A percentile compares a stretch with the other conserved stretches of the same genome.
These are phyloP conservation scores for Sitobion miscanthi DNA, from an alignment of 1,140 invertebrate genomes.

Conservation along the genomic window DNA sequence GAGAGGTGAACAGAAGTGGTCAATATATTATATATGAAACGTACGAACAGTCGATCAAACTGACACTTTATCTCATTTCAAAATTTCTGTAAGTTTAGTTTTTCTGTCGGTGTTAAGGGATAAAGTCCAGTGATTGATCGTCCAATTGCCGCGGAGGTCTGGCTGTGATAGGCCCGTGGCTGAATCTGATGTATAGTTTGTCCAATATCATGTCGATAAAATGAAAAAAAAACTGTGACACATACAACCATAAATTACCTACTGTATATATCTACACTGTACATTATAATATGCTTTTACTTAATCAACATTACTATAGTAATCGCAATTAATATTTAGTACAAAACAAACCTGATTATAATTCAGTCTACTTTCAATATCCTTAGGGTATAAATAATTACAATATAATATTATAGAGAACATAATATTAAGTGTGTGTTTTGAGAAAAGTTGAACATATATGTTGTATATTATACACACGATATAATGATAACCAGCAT, in stretches of 20 bases:
- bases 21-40: neutral
- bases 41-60: neutral
- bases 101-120: neutral
- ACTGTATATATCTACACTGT: neutral
- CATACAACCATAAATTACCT: neutral
- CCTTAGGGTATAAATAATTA: neutral
- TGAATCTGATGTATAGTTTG: slow-evolving; percentile 1
- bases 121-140: slow-evolving; percentile 37
- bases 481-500: neutral
- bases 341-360: neutral
- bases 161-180: neutral
- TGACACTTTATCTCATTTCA: slow-evolving; percentile 20
- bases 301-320: neutral
- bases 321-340: neutral
- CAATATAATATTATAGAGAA: neutral
- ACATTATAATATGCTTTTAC: neutral
- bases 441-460: neutral
- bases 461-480: neutral
- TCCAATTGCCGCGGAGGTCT: neutral
- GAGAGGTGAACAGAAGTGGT: neutral
- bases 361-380: neutral
- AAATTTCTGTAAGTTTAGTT: slow-evolving; percentile 33
- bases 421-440: neutral
- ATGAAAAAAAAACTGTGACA: neutral
- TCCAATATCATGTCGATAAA: neutral